A percentile compares a stretch with the other conserved stretches of the same genome.
phyloP scores from a whole-genome alignment of 2,113 vertebrate species.

The Melanocharis versteri region DNA sequence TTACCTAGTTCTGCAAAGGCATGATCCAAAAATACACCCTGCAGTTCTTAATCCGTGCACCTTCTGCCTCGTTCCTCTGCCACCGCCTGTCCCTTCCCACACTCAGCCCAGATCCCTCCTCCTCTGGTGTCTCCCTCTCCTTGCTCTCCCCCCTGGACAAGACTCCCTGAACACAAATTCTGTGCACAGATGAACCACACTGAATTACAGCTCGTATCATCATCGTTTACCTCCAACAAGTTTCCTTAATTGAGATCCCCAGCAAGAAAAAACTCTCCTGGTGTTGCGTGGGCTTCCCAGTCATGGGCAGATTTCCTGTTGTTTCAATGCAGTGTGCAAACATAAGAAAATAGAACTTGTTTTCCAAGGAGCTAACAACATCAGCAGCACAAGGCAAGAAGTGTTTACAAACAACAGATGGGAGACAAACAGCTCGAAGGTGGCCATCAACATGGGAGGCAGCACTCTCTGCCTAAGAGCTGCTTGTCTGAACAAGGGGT shows the following conservation, averaged over 20 bases:
- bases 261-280: not conserved
- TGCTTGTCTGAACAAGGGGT: not conserved
- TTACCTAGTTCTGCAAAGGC: not conserved
- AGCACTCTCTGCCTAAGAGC: not conserved
- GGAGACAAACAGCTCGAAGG: constrained; percentile 1
- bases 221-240: not conserved
- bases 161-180: not conserved
- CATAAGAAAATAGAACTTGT: constrained; percentile 1
- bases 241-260: not conserved
- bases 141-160: not conserved
- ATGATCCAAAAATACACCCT: not conserved
- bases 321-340: constrained; percentile 3
- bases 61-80: not conserved
- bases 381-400: constrained; percentile 10
- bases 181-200: not conserved
- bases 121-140: not conserved
- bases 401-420: constrained; percentile 58
- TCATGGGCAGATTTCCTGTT: not conserved
- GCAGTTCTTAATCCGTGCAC: not conserved
- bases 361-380: constrained; percentile 1
- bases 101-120: not conserved
- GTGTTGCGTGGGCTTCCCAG: not conserved
- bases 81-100: not conserved
- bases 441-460: not conserved
- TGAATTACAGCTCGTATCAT: not conserved